Evolutionary conservation across 2,888 invertebrate species (phyloP), one percentile per base, ranked within the genome.

Genomic region (Amphipoea lucens): DNA sequence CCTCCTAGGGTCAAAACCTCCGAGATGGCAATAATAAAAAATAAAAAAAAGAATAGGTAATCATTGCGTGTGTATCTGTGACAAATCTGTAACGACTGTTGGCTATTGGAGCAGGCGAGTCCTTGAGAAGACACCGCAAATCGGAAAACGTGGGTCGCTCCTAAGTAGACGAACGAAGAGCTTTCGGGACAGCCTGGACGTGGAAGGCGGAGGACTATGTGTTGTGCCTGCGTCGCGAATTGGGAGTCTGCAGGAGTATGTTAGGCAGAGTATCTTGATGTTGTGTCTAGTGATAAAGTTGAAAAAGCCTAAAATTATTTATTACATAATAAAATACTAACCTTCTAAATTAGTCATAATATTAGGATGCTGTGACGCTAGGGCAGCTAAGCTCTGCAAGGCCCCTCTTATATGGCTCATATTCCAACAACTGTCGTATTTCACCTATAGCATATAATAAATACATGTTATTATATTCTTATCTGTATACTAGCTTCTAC

Each of bases 341-440:
- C 98, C 98, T 95, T 97, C 97, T 84, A 99, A 96, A 88, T 97
- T 97, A 72, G 95, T 92, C 97, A 98, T 98, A 81, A 97, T 96
- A 74, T 97, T 97, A 0, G 98, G 97, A 95, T 99, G 98, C 90
- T 99, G 98, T 68, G 98, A 97, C 0, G 98, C 97, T 68, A 99
- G 95, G 2, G 98, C 97, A 84, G 98, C 97, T 67, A 99, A 98
- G 85, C 99, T 98, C 91, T 98, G 98, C 6, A 99, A 96, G 90
- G 99, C 99, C n/a, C 99, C 99, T 90, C 99, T 97, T 91, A 98
- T 99, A 92, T 99, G 99, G 89, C 98, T 98, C 79, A 98, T 98
- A 91, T 98, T 98, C 99, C 99, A 99, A 17, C 98, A 98, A 90
- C 98, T 98, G 89, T 98, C 98, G 97, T 98, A 98, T 91, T 97